A percentile compares a stretch with the other conserved stretches of the same genome.
Evolutionary conservation across 2,888 invertebrate species (phyloP).

Genomic region (Atethmia centrago): DNA sequence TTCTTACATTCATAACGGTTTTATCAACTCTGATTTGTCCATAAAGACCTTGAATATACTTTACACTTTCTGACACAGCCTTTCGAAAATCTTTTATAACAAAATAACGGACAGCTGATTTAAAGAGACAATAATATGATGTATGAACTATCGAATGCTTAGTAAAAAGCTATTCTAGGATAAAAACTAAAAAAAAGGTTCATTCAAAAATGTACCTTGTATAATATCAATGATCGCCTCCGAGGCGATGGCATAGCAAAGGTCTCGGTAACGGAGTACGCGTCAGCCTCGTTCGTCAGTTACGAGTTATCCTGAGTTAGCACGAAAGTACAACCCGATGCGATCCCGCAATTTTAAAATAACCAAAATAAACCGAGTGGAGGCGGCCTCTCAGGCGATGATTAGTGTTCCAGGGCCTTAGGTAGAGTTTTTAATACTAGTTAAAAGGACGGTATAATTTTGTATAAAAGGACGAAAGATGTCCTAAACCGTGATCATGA

Average conservation of each 20-base stretch:
- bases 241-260: background rate
- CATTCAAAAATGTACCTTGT: background rate
- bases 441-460: constrained; percentile 47
- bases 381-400: background rate
- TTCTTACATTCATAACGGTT: background rate
- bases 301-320: background rate
- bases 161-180: background rate
- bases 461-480: constrained; percentile 22
- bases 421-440: background rate
- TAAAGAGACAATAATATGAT: background rate
- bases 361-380: background rate
- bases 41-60: background rate
- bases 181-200: background rate
- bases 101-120: background rate
- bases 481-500: background rate
- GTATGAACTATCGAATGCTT: background rate
- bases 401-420: background rate
- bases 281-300: background rate
- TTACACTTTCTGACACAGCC: background rate
- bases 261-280: background rate
- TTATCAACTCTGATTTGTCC: background rate
- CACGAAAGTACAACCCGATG: background rate
- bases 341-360: background rate
- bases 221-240: background rate
- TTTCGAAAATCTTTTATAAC: background rate